Conservation (phyloP, 1,140 invertebrate genomes). For the Onthophagus taurus region DNA sequence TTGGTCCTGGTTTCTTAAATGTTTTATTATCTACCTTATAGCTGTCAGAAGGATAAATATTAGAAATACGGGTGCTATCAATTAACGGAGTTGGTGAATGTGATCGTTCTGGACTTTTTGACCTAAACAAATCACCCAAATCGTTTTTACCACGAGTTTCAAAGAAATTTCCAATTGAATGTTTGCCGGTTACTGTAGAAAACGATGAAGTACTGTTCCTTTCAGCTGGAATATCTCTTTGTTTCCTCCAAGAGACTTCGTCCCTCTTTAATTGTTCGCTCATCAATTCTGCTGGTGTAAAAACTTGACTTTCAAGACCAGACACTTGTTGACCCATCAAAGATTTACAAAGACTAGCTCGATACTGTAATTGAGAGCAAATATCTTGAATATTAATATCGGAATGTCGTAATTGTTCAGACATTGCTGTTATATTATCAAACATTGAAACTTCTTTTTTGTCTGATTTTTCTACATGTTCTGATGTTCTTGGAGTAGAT, state of each 20-base stretch:
- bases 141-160: too few species aligned
- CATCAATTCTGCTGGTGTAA: slow-evolving; percentile 11
- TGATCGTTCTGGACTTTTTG: too few species aligned
- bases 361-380: slow-evolving; percentile 5
- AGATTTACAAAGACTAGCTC: background rate
- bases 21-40: too few species aligned
- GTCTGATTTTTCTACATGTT: too few species aligned
- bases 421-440: too few species aligned
- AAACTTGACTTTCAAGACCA: slow-evolving; percentile 4
- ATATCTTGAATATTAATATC: slow-evolving; percentile 10
- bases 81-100: too few species aligned
- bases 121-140: too few species aligned
- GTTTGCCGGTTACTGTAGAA: background rate
- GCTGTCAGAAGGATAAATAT: too few species aligned
- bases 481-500: too few species aligned
- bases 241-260: slow-evolving; percentile 10
- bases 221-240: background rate
- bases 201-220: background rate
- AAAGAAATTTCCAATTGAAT: slow-evolving; percentile 11
- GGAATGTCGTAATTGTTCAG: slow-evolving; percentile 15
- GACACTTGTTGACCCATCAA: background rate
- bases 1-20: too few species aligned
- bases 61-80: too few species aligned
- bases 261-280: slow-evolving; percentile 3
- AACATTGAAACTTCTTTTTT: too few species aligned